Percentiles rank a stretch among this genome's conserved stretches.
These are phyloP conservation scores for Branchellion lobata DNA, from an alignment of 2,888 invertebrate genomes.

Conservation along the genomic window DNA sequence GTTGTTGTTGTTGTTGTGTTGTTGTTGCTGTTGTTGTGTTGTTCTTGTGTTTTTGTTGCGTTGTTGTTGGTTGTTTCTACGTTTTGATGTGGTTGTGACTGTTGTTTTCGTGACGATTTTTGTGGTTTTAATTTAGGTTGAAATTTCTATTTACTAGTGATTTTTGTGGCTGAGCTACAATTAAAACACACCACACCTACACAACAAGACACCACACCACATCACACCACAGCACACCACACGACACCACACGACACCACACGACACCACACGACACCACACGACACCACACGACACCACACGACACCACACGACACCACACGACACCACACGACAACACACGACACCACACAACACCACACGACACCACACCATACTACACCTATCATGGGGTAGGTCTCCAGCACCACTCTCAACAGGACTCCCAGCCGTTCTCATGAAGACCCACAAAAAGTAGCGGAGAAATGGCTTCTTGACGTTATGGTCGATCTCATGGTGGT, in stretches of 20 bases:
- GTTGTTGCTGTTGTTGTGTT: neutral
- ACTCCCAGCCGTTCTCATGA: constrained; percentile 56
- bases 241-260: no score
- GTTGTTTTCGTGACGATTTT: no score
- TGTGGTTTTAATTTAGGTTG: no score
- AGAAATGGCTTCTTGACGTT: constrained; percentile 56
- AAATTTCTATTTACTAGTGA: no score
- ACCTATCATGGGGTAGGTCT: constrained; percentile 62
- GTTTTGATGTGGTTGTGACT: no score
- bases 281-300: neutral
- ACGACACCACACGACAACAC: neutral
- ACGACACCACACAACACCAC: neutral
- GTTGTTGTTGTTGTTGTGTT: neutral
- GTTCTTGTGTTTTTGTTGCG: no score
- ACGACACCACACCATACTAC: constrained; percentile 49
- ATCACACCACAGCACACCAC: no score
- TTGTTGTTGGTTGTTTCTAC: neutral
- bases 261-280: no score
- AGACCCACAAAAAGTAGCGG: constrained; percentile 55
- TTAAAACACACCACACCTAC: no score
- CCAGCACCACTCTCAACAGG: constrained; percentile 60
- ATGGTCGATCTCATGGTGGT: constrained; percentile 53
- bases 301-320: neutral
- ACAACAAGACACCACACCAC: no score
- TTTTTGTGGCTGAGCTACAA: no score